Evolutionary conservation across 2,888 invertebrate species (phyloP).

Genomic region (Caenorhabditis virilis): DNA sequence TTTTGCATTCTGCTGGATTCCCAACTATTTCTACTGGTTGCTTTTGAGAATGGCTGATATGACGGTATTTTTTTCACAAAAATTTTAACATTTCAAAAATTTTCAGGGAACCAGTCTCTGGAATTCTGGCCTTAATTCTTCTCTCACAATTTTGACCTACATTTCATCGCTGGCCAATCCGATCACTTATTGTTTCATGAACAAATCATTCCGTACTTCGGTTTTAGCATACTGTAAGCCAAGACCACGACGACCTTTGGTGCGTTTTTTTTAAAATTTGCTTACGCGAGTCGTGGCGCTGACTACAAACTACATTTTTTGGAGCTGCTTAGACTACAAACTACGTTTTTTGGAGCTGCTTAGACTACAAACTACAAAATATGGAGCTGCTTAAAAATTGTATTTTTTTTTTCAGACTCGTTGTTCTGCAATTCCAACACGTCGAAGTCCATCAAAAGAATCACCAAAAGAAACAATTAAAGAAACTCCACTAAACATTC

Average conservation of each 20-base stretch:
- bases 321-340: too few relatives aligned
- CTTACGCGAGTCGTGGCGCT: background rate
- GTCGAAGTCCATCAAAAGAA: slow-evolving; percentile 25
- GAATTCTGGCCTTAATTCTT: slow-evolving; percentile 50
- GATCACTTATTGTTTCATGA: slow-evolving; percentile 91
- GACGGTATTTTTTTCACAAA: slow-evolving; percentile 33
- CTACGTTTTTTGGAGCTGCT: too few relatives aligned
- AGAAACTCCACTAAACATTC: slow-evolving; percentile 1
- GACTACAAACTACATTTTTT: too few relatives aligned
- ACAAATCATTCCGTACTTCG: slow-evolving; percentile 71
- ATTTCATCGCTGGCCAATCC: slow-evolving; percentile 74
- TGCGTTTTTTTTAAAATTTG: slow-evolving; percentile 9
- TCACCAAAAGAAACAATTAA: slow-evolving; percentile 19
- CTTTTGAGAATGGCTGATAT: slow-evolving; percentile 49
- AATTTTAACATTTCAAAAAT: background rate
- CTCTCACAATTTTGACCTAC: slow-evolving; percentile 54
- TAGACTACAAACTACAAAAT: too few relatives aligned
- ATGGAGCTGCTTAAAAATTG: too few relatives aligned
- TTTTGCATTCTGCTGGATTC: slow-evolving; percentile 89
- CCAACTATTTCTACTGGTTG: slow-evolving; percentile 70
- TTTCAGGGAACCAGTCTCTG: slow-evolving; percentile 43
- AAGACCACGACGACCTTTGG: slow-evolving; percentile 17
- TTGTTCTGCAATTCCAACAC: slow-evolving; percentile 23
- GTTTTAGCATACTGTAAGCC: slow-evolving; percentile 44
- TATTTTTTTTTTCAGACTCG: slow-evolving; percentile 34